Base-by-base conservation (phyloP, 2,797 vertebrate species). In the Chromis chromis region DNA sequence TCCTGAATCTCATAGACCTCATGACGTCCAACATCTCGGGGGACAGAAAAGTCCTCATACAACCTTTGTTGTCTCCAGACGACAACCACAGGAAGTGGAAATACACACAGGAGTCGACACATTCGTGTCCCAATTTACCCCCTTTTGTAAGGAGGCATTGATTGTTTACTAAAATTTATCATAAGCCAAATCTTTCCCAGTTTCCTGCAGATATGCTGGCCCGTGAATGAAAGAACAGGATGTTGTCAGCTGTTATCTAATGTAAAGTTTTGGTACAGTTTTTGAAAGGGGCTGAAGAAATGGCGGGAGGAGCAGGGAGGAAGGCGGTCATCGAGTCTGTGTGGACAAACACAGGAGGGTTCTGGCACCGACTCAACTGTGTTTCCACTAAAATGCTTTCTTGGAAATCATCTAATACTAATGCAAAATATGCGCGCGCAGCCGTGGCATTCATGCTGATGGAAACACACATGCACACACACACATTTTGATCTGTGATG, bases 121-220 rank as follows among this genome's bases (percentile, higher is more conserved):
- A 74, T 82, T 61, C 4, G 1, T 66, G 53, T 76, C 65, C 22
- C 49, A 22, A 71, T 83, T 36, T 52, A 74, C 10, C 53, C 46
- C n/a, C 39, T 61, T 49, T 59, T 71, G 36, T 40, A 19, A 24
- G 58, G 60, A 60, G 58, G 24, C 61, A 53, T 65, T 46, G 61
- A 87, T 86, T 89, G 86, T 87, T 86, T 28, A 49, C 59, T 48
- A 22, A 79, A 65, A 63, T 79, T 36, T 12, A 86, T 72, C 65
- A 60, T 71, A 48, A 44, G 63, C 59, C 27, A 66, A 68, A 89
- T 84, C 55, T 72, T 24, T 76, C 6, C 65, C 40, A 54, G 78
- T 57, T 89, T 91, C 88, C 89, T 85, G 78, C 63, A 79, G 76
- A 85, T 76, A 79, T 44, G 70, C 55, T 42, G 65, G 62, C 70